These are phyloP conservation scores for Porites evermanni DNA, from an alignment of 92 coral and sea anemone genomes.

Conservation along the genomic window DNA sequence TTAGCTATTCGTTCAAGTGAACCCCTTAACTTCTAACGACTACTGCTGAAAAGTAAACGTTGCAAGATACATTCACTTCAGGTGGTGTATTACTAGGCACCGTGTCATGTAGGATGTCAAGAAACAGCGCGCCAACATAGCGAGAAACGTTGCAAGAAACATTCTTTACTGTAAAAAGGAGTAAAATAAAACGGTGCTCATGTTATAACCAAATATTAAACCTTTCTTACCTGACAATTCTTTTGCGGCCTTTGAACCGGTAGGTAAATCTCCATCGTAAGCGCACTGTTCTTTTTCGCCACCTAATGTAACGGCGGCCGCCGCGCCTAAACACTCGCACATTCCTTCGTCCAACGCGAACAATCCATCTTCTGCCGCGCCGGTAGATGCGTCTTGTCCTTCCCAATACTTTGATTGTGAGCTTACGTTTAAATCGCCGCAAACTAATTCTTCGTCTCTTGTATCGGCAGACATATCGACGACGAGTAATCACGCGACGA, in stretches of 20 bases:
- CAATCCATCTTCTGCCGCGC: background rate
- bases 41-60: too few species aligned
- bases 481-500: conserved; percentile 12
- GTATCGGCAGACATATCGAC: conserved; percentile 6
- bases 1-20: too few species aligned
- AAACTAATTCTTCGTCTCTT: background rate
- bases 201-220: too few species aligned
- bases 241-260: conserved; percentile 11
- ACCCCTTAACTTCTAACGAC: too few species aligned
- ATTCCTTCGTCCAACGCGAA: conserved; percentile 3
- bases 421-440: conserved; percentile 5
- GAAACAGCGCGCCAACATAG: too few species aligned
- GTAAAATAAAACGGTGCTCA: background rate
- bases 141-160: too few species aligned
- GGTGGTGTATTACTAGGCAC: too few species aligned
- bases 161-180: background rate
- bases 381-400: background rate
- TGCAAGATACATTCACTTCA: too few species aligned
- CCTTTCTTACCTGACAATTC: conserved; percentile 4
- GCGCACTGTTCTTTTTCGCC: background rate
- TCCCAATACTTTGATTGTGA: background rate
- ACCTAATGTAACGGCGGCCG: conserved; percentile 1
- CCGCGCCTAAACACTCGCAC: conserved; percentile 2
- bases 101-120: too few species aligned
- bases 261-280: background rate